A percentile compares a stretch with the other conserved stretches of the same genome.
Conservation (phyloP, 2,797 vertebrate species). For the Semotilus atromaculatus region DNA sequence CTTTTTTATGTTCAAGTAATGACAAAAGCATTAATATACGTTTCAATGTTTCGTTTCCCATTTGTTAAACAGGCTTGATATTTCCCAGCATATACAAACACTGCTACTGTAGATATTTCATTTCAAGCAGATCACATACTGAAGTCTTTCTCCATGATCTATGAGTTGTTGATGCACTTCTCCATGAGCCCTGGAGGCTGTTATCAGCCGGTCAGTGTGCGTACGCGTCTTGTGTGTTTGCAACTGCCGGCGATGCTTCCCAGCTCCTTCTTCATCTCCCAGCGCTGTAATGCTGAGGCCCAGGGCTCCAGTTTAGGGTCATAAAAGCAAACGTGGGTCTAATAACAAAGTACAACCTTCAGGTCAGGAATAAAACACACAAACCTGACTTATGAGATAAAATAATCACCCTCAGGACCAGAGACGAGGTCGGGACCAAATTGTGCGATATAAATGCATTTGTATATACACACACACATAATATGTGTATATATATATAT, state of each 20-base stretch:
- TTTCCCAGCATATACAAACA: background rate
- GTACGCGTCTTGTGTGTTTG: conserved; percentile 13
- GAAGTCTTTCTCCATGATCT: background rate
- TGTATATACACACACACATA: too few relatives aligned
- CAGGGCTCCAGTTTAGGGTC: conserved; percentile 54
- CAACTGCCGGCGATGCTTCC: conserved; percentile 53
- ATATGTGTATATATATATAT: too few relatives aligned
- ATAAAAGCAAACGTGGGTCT: conserved; percentile 49
- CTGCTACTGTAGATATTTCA: background rate
- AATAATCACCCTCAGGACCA: background rate
- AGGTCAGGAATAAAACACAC: background rate
- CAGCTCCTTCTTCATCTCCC: conserved; percentile 69
- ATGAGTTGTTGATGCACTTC: background rate
- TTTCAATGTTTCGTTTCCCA: background rate
- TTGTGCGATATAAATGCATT: too few relatives aligned
- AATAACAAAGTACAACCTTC: conserved; percentile 32
- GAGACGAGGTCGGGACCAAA: background rate
- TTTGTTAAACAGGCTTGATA: background rate
- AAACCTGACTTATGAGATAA: background rate
- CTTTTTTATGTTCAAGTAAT: background rate
- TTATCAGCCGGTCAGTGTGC: conserved; percentile 7
- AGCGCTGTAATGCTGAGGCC: conserved; percentile 62
- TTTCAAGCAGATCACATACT: background rate
- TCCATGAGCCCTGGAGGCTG: background rate
- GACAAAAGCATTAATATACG: background rate